Evolutionary conservation across 2,113 vertebrate genomes (phyloP).

Genomic region (Eulemur macaco): DNA sequence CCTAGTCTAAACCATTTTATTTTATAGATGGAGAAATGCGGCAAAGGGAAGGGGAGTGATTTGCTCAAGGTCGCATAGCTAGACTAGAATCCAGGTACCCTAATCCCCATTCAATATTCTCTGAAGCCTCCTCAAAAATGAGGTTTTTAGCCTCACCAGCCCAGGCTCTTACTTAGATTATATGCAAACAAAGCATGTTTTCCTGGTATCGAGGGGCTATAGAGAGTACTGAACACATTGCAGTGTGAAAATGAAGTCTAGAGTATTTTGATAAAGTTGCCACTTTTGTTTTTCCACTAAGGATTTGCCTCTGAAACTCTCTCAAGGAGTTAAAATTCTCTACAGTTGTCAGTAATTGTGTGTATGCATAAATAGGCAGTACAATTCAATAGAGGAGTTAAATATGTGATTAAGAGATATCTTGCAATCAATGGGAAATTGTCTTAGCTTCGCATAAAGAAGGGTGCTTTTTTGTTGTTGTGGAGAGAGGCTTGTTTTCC

Average conservation of each 20-base stretch:
- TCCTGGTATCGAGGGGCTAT: neutral
- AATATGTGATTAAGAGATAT: slow-evolving; percentile 74
- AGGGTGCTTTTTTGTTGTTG: slow-evolving; percentile 42
- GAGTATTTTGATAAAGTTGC: slow-evolving; percentile 55
- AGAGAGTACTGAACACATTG: neutral
- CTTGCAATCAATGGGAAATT: slow-evolving; percentile 72
- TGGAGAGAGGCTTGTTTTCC: slow-evolving; percentile 52
- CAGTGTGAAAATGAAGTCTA: slow-evolving; percentile 53
- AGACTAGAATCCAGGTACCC: neutral
- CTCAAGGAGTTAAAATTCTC: slow-evolving; percentile 68
- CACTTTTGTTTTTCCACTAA: slow-evolving; percentile 64
- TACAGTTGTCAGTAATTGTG: slow-evolving; percentile 65
- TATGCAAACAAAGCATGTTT: slow-evolving; percentile 6
- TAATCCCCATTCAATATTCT: neutral
- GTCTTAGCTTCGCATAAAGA: slow-evolving; percentile 65
- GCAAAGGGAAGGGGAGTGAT: neutral
- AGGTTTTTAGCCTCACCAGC: neutral
- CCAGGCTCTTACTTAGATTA: neutral
- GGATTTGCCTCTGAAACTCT: slow-evolving; percentile 50
- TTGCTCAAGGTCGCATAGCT: neutral
- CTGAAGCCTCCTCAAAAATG: neutral
- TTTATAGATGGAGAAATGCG: slow-evolving; percentile 1
- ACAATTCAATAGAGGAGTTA: slow-evolving; percentile 68
- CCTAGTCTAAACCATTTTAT: slow-evolving; percentile 5
- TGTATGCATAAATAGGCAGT: slow-evolving; percentile 69